These are phyloP conservation scores for Turritopsis dohrnii DNA, from an alignment of 30 jellyfish, hydroid and myxozoan species.

Conservation along the genomic window DNA sequence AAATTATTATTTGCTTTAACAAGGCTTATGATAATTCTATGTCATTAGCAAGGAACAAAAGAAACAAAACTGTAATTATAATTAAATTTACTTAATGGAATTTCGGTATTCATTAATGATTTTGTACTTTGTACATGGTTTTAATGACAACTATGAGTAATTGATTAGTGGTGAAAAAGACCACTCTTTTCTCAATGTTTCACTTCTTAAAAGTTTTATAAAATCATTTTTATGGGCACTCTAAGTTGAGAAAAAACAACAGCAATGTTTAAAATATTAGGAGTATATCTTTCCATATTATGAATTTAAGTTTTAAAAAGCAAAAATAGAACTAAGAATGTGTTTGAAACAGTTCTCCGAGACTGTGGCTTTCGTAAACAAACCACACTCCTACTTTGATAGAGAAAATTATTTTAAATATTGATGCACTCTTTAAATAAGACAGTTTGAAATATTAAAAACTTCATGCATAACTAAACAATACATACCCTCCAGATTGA, in stretches of 20 bases:
- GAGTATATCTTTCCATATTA: background rate
- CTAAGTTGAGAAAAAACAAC: background rate
- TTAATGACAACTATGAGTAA: background rate
- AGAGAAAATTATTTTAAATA: background rate
- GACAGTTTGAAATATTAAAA: background rate
- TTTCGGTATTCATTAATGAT: background rate
- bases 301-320: background rate
- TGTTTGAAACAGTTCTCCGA: no score
- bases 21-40: background rate
- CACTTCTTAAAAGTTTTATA: no score
- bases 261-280: no score
- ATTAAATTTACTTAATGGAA: background rate
- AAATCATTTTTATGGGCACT: background rate
- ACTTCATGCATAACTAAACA: constrained; percentile 2
- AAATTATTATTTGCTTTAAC: background rate
- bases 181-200: background rate
- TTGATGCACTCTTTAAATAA: background rate
- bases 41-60: background rate
- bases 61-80: background rate
- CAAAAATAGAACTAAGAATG: background rate
- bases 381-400: background rate
- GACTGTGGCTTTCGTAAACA: no score
- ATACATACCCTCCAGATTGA: constrained; percentile 23
- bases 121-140: background rate
- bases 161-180: background rate